phyloP scores from a whole-genome alignment of 2,888 invertebrate species.

The Pantelozetes paolii region DNA sequence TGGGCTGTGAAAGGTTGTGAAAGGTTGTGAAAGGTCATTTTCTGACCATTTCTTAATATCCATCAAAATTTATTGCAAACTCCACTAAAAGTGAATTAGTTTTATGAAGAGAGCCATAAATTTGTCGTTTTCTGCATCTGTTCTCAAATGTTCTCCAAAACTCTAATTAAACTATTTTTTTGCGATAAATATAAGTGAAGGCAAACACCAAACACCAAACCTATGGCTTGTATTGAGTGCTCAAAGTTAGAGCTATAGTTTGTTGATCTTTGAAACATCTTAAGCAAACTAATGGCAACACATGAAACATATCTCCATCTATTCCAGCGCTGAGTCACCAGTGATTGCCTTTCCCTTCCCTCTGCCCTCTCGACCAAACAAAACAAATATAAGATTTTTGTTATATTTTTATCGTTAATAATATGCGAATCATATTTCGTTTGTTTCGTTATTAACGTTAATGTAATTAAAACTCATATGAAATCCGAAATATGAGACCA shows the following conservation, averaged over 20 bases:
- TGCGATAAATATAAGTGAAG: not conserved
- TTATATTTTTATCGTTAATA: not conserved
- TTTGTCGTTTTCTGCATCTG: slow-evolving; percentile 21
- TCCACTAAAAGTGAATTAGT: not conserved
- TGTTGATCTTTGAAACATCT: slow-evolving; percentile 23
- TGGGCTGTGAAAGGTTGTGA: no score
- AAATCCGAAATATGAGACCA: not conserved
- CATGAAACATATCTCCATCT: slow-evolving; percentile 9
- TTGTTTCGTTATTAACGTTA: no score
- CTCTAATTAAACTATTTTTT: slow-evolving; percentile 13
- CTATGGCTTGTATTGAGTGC: not conserved
- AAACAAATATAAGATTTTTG: not conserved
- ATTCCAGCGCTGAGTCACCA: not conserved
- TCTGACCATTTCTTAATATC: no score
- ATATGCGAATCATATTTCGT: not conserved
- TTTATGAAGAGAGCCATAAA: slow-evolving; percentile 24
- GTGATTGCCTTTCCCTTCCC: not conserved
- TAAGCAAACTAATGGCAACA: not conserved
- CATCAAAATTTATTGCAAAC: not conserved
- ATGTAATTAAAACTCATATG: not conserved
- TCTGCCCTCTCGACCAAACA: no score
- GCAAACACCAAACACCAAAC: slow-evolving; percentile 23
- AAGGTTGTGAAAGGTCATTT: no score
- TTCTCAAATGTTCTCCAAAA: no score
- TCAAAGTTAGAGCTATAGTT: slow-evolving; percentile 2